Base-by-base conservation (phyloP, 1,140 invertebrate genomes). In the Reticulitermes speratus region DNA sequence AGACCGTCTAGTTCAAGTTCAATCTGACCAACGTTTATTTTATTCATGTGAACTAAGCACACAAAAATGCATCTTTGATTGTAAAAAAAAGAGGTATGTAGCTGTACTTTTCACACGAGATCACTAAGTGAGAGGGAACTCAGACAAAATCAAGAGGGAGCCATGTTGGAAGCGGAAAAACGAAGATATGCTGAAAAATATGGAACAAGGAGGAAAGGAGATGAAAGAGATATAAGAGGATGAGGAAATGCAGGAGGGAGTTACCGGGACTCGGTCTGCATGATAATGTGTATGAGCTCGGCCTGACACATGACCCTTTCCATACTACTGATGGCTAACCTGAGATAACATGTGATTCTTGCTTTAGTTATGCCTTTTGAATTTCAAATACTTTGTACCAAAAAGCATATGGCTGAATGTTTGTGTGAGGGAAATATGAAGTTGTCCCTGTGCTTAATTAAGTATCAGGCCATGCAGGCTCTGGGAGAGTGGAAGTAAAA, bases 331-430 rank as follows among this genome's bases (percentile, higher is more conserved):
- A 75, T 75, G 65, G 65, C 65, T 75, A 75, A 75, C 65, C 65
- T 30, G 65, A 75, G n/a, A 75, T 75, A 75, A 75, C 65, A 30
- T 75, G 25, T 75, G 65, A 75, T 75, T 75, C 65, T 75, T 75
- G 65, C 25, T 75, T 75, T 75, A 75, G n/a, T 25, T 75, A 75
- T 75, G 65, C 65, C 65, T 3, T 75, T 75, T 75, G 65, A 75
- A 75, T 75, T 75, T 75, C 65, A 75, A 75, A 75, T 75, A 75
- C n/a, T 9, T 30, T 0, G 8, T 75, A 65, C 8, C 16, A 23
- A 3, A 65, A 65, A 21, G 65, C 65, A 30, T 75, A 30, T 75
- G 65, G 3, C n/a, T 1, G 65, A 2, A 38, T 75, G 65, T 75
- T 16, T 75, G 8, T 65, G 25, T 38, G 38, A 38, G 38, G 38